Percentiles rank a stretch among this genome's conserved stretches.
These are phyloP conservation scores for Drosophila anomalipes DNA, from an alignment of 2,888 invertebrate genomes.

Conservation along the genomic window DNA sequence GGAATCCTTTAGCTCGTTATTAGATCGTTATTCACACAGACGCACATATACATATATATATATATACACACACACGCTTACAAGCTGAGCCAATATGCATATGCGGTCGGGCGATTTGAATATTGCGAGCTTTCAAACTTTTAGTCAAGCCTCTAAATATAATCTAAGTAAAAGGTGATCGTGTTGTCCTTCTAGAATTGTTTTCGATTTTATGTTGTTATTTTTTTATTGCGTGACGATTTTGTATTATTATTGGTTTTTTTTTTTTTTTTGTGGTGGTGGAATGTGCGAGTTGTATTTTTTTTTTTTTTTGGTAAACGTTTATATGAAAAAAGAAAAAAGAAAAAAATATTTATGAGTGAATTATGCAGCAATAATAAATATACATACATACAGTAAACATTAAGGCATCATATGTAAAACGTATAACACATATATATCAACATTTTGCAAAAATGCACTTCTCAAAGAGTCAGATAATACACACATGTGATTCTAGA, in stretches of 20 bases:
- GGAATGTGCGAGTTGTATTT: conserved; percentile 78
- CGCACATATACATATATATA: conserved; percentile 25
- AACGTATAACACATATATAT: conserved; percentile 50
- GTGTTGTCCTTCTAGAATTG: conserved; percentile 55
- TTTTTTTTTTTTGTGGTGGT: conserved; percentile 67
- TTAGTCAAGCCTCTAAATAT: conserved; percentile 53
- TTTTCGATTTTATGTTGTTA: conserved; percentile 46
- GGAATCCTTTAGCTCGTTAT: conserved; percentile 40
- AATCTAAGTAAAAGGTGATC: conserved; percentile 39
- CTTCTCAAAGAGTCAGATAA: conserved; percentile 37
- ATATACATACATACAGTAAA: conserved; percentile 80
- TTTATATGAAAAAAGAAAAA: conserved; percentile 84
- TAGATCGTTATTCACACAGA: conserved; percentile 37
- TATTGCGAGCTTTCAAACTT: conserved; percentile 37
- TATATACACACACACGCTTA: conserved; percentile 24
- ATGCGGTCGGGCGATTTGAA: conserved; percentile 36
- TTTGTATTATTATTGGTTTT: conserved; percentile 42
- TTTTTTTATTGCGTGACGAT: conserved; percentile 48
- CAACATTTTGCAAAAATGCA: conserved; percentile 45
- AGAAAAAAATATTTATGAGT: conserved; percentile 84
- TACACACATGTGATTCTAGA: conserved; percentile 45
- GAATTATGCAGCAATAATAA: conserved; percentile 84
- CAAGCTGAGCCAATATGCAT: conserved; percentile 25
- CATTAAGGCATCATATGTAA: conserved; percentile 74
- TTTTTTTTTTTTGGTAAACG: conserved; percentile 72